Evolutionary conservation across 2,113 vertebrate genomes (phyloP), one percentile per base, ranked within the genome.

Genomic region (Oreochromis niloticus): DNA sequence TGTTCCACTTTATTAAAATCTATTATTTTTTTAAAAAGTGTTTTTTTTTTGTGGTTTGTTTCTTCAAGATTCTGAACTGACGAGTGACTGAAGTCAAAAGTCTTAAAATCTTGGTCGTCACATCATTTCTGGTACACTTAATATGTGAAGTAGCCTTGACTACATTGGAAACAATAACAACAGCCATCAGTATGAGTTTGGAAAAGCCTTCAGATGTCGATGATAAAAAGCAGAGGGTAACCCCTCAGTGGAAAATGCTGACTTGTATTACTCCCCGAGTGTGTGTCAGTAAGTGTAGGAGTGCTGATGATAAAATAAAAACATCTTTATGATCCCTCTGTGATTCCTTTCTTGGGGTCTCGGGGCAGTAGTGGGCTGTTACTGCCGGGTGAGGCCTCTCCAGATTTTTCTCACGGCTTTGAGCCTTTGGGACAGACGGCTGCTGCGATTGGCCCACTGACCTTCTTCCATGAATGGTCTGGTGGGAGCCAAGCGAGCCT

Each of bases 381-480:
- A 27, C 48, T 84, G 75, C 81, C 5, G 27, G 93, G n/a, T 94
- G 92, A 91, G 80, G 56, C 71, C 50, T 85, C 10, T 57, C 16
- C 78, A 59, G 90, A 89, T 84, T 89, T 88, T 96, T 96, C 95
- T 95, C 96, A 96, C 73, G 94, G 89, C 81, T 95, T 87, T 84
- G 84, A 91, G 90, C 57, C 86, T 90, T 82, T 87, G 89, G 93
- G 89, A 87, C 80, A 63, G 78, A 81, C 43, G 43, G 63, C 85
- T 57, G 84, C 80, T 84, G 83, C 16, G 80, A 91, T 92, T 89
- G 91, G 92, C 94, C 89, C 94, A 93, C 91, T 94, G 95, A 96
- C 92, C 94, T 86, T 83, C 66, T 93, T 95, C 82, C 89, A 34
- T 6, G 34, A 89, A 81, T 7, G 84, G 43, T 66, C 89, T 87